Evolutionary conservation across 2,797 vertebrate species (phyloP), one percentile per base, ranked within the genome.

Genomic region (Cyclopterus lumpus): DNA sequence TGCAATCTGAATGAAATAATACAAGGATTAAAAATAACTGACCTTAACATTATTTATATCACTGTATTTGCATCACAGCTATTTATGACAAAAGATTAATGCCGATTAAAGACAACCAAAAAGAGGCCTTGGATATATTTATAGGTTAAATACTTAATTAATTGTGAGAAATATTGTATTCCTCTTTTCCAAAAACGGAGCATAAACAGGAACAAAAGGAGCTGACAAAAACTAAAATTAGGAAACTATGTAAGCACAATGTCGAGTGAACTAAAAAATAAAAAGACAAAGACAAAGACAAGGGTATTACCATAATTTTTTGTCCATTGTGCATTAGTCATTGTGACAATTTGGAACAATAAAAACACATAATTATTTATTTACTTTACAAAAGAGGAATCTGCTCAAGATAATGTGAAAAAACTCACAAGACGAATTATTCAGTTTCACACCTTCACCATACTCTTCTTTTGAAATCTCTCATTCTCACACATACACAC

Each of bases 11-110:
- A 61, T 32, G 24, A 54, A 46, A 53, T 65, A 75, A 82, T 36
- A 67, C 44, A 67, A 30, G 1, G 11, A n/a, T 78, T 59, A 49
- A 86, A 91, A 89, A 89, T 84, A 88, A 71, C 67, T 75, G 71
- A 83, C 68, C 77, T 30, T 68, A 65, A 74, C 53, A 59, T 70
- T 67, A 87, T 85, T 90, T 86, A 81, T 86, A 84, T 65, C 67
- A 4, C 66, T 59, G 64, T 28, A 59, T 79, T 83, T 71, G 46
- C 16, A 82, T 28, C 38, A 64, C 9, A 66, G 76, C 79, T 85
- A 83, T 88, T 89, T 81, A 51, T 77, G 67, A 73, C 60, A 63
- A 74, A 51, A 57, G 44, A 75, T 79, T 38, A 58, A 49, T 55
- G 49, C n/a, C 66, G 79, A 75, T 76, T 76, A 71, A 75, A 78